Percentiles rank a stretch among this genome's conserved stretches.
phyloP scores from a whole-genome alignment of 2,113 vertebrate species.

The Myiozetetes cayanensis region DNA sequence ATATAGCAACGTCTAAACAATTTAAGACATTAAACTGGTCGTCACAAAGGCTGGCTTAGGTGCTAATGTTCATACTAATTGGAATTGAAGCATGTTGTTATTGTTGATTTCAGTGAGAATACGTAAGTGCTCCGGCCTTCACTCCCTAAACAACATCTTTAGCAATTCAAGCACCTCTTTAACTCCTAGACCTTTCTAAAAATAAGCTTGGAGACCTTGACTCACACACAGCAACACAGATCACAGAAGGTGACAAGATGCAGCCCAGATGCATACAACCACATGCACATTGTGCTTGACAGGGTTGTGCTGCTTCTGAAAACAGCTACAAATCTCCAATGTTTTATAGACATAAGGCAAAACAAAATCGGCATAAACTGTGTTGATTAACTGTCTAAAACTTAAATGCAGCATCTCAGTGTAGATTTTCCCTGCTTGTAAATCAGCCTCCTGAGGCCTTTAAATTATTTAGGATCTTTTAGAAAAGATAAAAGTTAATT shows the following conservation, averaged over 20 bases:
- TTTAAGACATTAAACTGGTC: background rate
- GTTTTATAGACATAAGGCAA: background rate
- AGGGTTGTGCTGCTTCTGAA: background rate
- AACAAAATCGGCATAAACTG: background rate
- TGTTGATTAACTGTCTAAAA: background rate
- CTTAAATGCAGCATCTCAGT: fast-evolving
- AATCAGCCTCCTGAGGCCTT: background rate
- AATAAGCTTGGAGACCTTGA: background rate
- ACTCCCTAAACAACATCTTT: background rate
- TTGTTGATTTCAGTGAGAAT: background rate
- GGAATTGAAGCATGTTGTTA: background rate
- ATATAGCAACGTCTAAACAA: background rate
- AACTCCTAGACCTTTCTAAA: background rate
- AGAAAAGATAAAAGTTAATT: background rate
- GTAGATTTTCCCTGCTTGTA: background rate
- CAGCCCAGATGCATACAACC: background rate
- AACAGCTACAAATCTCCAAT: background rate
- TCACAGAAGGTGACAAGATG: background rate
- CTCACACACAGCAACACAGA: fast-evolving
- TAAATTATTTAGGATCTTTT: conserved; percentile 1
- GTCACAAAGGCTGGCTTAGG: background rate
- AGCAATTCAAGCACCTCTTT: background rate
- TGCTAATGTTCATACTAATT: background rate
- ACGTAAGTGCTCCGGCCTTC: background rate
- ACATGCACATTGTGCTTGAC: fast-evolving